Base-by-base conservation (phyloP, 2,888 invertebrate species). In the Ypsolopha sequella region DNA sequence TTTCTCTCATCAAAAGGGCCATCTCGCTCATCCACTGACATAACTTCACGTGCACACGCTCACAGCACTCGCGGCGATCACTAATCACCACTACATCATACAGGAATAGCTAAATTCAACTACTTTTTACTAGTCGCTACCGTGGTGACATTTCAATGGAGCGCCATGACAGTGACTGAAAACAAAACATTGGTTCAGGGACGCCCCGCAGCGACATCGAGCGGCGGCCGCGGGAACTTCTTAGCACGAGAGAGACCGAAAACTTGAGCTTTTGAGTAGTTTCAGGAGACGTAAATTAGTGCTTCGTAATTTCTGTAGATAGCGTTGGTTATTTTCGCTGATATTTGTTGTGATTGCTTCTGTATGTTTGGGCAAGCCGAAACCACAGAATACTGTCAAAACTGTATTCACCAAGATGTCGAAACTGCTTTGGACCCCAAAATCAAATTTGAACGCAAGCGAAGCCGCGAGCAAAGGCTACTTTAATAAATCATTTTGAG, bases 141-240 rank as follows among this genome's bases (percentile, higher is more conserved):
- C 76, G 80, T 66, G 58, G 70, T 80, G 78, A 78, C 85, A 81
- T 82, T 73, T 70, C 80, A 60, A 68, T 70, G 73, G 76, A 75
- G 69, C 86, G 86, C 86, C 85, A 84, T 85, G 77, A 77, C 80
- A 77, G 75, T 68, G 63, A 64, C 80, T 77, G 81, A 86, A 82
- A 86, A 84, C 85, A 85, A 86, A 86, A 86, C 85, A 86, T 79
- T 24, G 66, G 62, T 66, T 64, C 62, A 56, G 57, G 58, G 59
- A 60, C 14, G 60, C 53, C 36, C 45, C 44, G 47, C 46, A 48
- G 64, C 55, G 76, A 55, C 75, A 75, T 72, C 85, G 75, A 36
- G 60, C 52, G 55, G 55, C 14, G 6, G 2, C 2, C 0, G 0
- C 3, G 0, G 7, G 64, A 68, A 77, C 66, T 64, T 41, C n/a